Evolutionary conservation across 2,113 vertebrate genomes (phyloP).

Genomic region (Perca schrenkii): DNA sequence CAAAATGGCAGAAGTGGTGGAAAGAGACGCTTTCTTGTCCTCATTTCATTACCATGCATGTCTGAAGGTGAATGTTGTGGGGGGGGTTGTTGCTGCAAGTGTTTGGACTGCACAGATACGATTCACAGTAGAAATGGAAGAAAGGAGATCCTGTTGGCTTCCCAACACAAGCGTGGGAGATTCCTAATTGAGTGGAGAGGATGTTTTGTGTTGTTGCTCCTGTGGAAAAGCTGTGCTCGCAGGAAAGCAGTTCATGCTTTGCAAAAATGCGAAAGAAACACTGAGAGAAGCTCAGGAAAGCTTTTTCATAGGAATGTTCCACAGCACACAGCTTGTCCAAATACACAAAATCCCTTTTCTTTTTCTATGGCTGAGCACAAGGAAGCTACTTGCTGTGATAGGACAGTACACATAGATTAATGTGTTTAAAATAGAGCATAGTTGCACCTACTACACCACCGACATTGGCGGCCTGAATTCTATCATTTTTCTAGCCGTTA

Average conservation of each 20-base stretch:
- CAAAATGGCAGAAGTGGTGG: constrained; percentile 39
- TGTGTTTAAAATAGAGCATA: constrained; percentile 43
- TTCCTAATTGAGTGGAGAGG: constrained; percentile 69
- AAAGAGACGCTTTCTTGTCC: constrained; percentile 13
- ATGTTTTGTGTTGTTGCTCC: constrained; percentile 32
- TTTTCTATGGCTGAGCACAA: neutral
- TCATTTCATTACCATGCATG: constrained; percentile 27
- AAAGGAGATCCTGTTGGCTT: constrained; percentile 44
- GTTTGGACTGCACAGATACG: constrained; percentile 38
- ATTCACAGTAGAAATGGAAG: constrained; percentile 34
- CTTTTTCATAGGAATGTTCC: constrained; percentile 28
- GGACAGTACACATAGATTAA: constrained; percentile 40
- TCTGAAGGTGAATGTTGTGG: constrained; percentile 21
- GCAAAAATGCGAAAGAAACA: constrained; percentile 7
- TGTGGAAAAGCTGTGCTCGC: constrained; percentile 33
- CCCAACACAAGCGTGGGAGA: constrained; percentile 46
- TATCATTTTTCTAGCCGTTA: constrained; percentile 48
- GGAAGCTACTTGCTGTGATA: constrained; percentile 21
- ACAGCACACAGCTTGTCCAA: constrained; percentile 31
- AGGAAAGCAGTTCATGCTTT: constrained; percentile 35
- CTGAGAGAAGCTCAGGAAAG: constrained; percentile 18
- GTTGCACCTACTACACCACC: constrained; percentile 6
- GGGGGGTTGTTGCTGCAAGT: neutral
- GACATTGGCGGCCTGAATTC: constrained; percentile 37
- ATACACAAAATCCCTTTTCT: constrained; percentile 2